Conservation (phyloP, 37 sponge, comb jelly and placozoan species). For the Aplysina aerophoba region DNA sequence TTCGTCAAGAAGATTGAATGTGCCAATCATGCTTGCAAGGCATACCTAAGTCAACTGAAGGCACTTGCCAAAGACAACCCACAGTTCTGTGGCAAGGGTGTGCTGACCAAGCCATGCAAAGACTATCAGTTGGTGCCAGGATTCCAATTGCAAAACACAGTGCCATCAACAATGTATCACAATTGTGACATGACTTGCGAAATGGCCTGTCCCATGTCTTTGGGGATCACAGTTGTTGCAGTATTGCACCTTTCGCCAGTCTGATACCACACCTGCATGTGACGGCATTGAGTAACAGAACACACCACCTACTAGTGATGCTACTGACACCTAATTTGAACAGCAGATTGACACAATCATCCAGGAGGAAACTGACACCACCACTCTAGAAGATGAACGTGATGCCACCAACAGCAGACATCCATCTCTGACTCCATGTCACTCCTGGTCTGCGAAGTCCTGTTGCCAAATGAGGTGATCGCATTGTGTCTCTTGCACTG, state of each 20-base stretch:
- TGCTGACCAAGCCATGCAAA: slow-evolving; percentile 38
- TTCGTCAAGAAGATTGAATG: slow-evolving; percentile 52
- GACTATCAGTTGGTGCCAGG: not conserved
- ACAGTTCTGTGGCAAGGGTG: slow-evolving; percentile 38
- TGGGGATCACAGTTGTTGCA: slow-evolving; percentile 42
- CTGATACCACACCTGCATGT: not conserved
- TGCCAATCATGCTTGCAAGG: slow-evolving; percentile 61
- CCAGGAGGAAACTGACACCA: not conserved
- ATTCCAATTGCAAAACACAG: not conserved
- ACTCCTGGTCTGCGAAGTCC: not conserved
- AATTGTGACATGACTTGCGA: slow-evolving; percentile 30
- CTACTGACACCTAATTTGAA: not conserved
- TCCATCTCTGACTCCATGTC: not conserved
- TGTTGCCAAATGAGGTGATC: not conserved
- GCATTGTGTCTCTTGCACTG: not conserved
- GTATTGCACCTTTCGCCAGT: slow-evolving; percentile 26
- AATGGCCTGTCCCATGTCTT: slow-evolving; percentile 62
- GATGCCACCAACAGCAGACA: slow-evolving; percentile 1
- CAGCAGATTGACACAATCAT: not conserved
- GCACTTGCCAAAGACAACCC: slow-evolving; percentile 39
- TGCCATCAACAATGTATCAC: not conserved
- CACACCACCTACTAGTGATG: not conserved
- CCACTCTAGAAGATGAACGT: not conserved
- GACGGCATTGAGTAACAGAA: not conserved
- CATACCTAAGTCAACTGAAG: slow-evolving; percentile 42